A percentile compares a stretch with the other conserved stretches of the same genome.
These are phyloP conservation scores for Macrochelys suwanniensis DNA, from an alignment of 2,797 vertebrate species.

Conservation along the genomic window DNA sequence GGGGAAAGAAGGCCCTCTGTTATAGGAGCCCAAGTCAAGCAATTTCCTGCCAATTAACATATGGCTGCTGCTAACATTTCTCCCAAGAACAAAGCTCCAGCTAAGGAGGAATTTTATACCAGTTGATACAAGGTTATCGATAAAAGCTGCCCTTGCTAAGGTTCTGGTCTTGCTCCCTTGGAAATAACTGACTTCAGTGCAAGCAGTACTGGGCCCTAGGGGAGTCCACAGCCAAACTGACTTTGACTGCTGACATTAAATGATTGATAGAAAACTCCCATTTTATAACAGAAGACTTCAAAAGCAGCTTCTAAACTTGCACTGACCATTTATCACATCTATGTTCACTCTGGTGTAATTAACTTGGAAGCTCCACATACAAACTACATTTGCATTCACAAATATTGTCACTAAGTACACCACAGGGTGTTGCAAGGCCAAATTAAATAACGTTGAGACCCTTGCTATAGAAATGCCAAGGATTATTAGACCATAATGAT, in stretches of 20 bases:
- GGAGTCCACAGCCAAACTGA: not conserved
- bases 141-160: conserved; percentile 4
- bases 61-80: conserved; percentile 70
- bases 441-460: not conserved
- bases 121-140: conserved; percentile 34
- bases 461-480: not conserved
- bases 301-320: conserved; percentile 8
- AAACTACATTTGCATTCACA: accelerated
- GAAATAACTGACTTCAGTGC: accelerated
- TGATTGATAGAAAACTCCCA: conserved; percentile 52
- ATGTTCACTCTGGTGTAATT: accelerated
- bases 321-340: not conserved
- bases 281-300: conserved; percentile 59
- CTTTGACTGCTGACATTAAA: not conserved
- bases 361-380: not conserved
- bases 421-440: not conserved
- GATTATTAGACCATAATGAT: not conserved
- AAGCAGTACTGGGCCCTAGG: accelerated
- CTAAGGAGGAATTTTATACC: conserved; percentile 36
- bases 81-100: conserved; percentile 53
- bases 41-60: conserved; percentile 77
- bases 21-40: conserved; percentile 47
- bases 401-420: not conserved
- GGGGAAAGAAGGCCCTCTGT: not conserved
- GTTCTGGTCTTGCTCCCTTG: accelerated